Conservation (phyloP, 2,797 vertebrate genomes). For the Tamandua tetradactyla region DNA sequence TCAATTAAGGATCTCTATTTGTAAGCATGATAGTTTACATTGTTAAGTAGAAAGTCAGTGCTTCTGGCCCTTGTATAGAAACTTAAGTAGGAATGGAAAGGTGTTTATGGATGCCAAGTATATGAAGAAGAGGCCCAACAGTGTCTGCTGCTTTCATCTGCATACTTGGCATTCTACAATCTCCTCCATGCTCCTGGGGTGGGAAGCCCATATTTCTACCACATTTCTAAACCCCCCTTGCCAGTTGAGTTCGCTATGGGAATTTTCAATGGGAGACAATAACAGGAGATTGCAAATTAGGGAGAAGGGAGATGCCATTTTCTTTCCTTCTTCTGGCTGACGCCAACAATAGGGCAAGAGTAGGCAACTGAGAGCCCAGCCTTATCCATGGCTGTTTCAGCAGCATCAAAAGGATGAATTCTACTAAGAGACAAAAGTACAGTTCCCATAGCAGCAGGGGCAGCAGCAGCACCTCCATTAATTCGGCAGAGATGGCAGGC, state of each 20-base stretch:
- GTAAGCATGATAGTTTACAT: not conserved
- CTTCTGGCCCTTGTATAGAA: not conserved
- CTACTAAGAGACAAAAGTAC: not conserved
- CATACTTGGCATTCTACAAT: not conserved
- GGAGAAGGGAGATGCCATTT: not conserved
- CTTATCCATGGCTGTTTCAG: not conserved
- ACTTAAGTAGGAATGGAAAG: not conserved
- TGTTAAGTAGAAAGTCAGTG: not conserved
- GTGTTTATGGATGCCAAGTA: not conserved
- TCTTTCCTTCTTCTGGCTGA: not conserved
- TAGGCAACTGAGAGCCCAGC: not conserved
- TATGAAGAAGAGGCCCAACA: not conserved
- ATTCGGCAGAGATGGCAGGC: not conserved
- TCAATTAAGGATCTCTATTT: not conserved
- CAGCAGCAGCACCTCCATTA: not conserved
- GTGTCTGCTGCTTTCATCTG: not conserved
- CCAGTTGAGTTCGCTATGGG: not conserved
- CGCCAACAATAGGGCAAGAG: not conserved
- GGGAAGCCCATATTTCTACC: not conserved
- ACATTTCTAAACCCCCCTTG: not conserved
- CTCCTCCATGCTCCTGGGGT: not conserved
- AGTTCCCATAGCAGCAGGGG: not conserved
- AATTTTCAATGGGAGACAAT: not conserved
- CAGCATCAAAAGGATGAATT: not conserved
- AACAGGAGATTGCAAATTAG: not conserved